Evolutionary conservation across 2,113 vertebrate genomes (phyloP).

Genomic region (Daphoenositta chrysoptera): DNA sequence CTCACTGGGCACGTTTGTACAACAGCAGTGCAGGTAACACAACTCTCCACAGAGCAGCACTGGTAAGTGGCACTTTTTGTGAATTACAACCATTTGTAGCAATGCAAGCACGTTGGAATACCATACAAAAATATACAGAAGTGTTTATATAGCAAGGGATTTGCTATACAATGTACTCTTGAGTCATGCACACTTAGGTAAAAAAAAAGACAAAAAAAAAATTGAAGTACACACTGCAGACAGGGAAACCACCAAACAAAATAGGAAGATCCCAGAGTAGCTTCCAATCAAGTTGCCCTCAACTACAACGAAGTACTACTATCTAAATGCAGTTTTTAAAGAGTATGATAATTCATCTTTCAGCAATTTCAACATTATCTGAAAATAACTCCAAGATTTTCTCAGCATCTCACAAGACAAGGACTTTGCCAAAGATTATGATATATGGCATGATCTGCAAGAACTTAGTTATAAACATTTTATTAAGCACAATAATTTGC

Average conservation of each 20-base stretch:
- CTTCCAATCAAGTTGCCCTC: not conserved
- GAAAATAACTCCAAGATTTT: not conserved
- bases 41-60: not conserved
- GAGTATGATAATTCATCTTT: not conserved
- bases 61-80: constrained; percentile 50
- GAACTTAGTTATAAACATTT: not conserved
- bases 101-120: constrained; percentile 11
- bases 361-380: not conserved
- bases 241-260: not conserved
- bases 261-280: not conserved
- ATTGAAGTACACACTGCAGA: not conserved
- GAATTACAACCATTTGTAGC: constrained; percentile 33
- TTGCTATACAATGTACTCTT: not conserved
- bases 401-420: not conserved
- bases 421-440: not conserved
- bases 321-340: not conserved
- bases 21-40: constrained; percentile 2
- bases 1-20: not conserved
- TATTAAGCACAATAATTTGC: not conserved
- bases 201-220: not conserved
- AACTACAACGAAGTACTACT: not conserved
- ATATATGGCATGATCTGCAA: not conserved
- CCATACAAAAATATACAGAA: constrained; percentile 36
- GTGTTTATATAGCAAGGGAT: not conserved
- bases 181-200: constrained; percentile 6